Conservation (phyloP, 2,888 invertebrate species). For the Ariolimax columbianus region DNA sequence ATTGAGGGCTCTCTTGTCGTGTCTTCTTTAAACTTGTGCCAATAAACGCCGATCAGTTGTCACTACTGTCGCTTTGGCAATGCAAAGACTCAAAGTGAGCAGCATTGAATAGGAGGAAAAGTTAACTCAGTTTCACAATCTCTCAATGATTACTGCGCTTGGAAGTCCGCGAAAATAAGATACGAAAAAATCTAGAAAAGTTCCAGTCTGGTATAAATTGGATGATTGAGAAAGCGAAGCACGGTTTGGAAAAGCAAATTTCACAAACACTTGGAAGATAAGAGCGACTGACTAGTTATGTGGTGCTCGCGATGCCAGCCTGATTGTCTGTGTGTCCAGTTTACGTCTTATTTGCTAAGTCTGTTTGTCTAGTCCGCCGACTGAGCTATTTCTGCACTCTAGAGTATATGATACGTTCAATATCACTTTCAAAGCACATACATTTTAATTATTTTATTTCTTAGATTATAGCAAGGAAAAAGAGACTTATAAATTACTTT, state of each 20-base stretch:
- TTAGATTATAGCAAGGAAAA: too few species aligned
- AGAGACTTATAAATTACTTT: too few species aligned
- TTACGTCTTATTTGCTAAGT: too few species aligned
- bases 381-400: too few species aligned
- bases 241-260: not conserved
- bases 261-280: not conserved
- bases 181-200: not conserved
- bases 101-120: constrained; percentile 17
- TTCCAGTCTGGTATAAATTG: constrained; percentile 10
- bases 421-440: too few species aligned
- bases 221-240: not conserved
- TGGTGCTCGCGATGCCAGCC: not conserved
- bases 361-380: not conserved
- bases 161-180: constrained; percentile 1
- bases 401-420: too few species aligned
- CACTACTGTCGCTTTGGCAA: not conserved
- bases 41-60: constrained; percentile 26
- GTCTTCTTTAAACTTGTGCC: constrained; percentile 12
- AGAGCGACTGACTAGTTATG: not conserved
- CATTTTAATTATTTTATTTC: too few species aligned
- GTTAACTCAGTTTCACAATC: constrained; percentile 22
- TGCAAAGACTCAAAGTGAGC: constrained; percentile 26
- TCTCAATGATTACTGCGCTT: constrained; percentile 19
- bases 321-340: not conserved
- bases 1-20: not conserved